phyloP scores from a whole-genome alignment of 2,797 vertebrate species.

The Brachymystax lenok region DNA sequence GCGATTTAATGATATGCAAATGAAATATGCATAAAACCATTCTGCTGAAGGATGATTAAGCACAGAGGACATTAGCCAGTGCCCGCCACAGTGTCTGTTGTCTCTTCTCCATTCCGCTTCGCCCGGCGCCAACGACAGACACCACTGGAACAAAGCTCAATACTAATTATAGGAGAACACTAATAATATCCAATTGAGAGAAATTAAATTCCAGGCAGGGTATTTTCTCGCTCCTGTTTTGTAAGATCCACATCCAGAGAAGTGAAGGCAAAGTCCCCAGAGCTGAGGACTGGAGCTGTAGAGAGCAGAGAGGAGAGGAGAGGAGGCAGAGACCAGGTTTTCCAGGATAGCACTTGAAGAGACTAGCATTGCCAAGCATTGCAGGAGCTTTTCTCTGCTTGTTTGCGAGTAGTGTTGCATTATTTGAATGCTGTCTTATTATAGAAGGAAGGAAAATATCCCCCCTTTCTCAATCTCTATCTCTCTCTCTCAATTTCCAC shows the following conservation, averaged over 20 bases:
- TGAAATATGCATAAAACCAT: conserved; percentile 99
- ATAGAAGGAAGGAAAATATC: conserved; percentile 81
- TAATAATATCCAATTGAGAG: conserved; percentile 78
- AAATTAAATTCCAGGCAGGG: conserved; percentile 75
- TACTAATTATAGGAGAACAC: conserved; percentile 66
- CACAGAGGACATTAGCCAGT: conserved; percentile 92
- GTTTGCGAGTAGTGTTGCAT: conserved; percentile 82
- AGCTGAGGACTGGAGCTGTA: conserved; percentile 68
- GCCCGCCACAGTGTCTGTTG: conserved; percentile 77
- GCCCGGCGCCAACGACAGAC: conserved; percentile 67
- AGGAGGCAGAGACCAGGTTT: conserved; percentile 69
- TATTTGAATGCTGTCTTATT: conserved; percentile 80
- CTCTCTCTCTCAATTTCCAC: conserved; percentile 75
- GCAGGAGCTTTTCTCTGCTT: conserved; percentile 79
- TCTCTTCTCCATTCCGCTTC: conserved; percentile 78
- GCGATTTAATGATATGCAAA: conserved; percentile 99
- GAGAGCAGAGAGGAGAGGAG: conserved; percentile 62
- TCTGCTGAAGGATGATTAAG: conserved; percentile 99
- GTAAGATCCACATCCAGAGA: conserved; percentile 79
- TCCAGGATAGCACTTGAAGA: conserved; percentile 76
- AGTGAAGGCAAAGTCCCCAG: conserved; percentile 73
- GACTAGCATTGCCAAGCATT: conserved; percentile 69
- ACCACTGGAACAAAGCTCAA: conserved; percentile 70
- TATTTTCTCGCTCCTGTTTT: conserved; percentile 69
- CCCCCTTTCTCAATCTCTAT: conserved; percentile 66